Evolutionary conservation across 2,113 vertebrate genomes (phyloP).

Genomic region (Apodemus speciosus): DNA sequence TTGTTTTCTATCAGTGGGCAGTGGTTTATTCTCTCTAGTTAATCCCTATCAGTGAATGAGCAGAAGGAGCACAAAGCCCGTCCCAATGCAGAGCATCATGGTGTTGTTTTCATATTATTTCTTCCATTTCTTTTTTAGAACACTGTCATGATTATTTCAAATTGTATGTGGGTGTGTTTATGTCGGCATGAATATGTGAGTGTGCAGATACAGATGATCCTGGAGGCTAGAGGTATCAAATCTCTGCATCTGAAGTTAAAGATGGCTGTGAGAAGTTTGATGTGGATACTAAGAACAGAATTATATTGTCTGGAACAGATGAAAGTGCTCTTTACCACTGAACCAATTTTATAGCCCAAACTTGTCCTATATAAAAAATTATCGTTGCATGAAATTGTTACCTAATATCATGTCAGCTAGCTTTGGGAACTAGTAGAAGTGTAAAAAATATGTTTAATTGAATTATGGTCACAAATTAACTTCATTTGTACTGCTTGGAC

Average conservation of each 20-base stretch:
- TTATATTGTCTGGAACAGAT: neutral
- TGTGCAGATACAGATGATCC: neutral
- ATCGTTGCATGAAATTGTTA: neutral
- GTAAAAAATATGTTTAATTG: neutral
- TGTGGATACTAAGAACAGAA: neutral
- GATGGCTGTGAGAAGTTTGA: neutral
- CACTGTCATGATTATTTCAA: neutral
- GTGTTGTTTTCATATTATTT: neutral
- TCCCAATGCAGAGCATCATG: neutral
- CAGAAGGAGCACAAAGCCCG: neutral
- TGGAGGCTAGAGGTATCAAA: neutral
- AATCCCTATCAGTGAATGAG: neutral
- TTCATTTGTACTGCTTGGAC: neutral
- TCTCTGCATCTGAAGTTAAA: neutral
- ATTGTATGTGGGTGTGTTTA: neutral
- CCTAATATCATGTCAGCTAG: neutral
- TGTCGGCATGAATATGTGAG: neutral
- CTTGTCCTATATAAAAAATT: neutral
- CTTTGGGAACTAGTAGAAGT: neutral
- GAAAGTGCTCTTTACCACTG: neutral
- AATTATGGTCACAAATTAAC: neutral
- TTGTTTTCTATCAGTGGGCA: constrained; percentile 8
- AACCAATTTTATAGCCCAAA: neutral
- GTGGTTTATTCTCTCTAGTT: neutral
- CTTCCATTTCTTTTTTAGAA: neutral